Percentiles rank a stretch among this genome's conserved stretches.
These are phyloP conservation scores for Myrmecophaga tridactyla DNA, from an alignment of 2,113 vertebrate genomes.

Conservation along the genomic window DNA sequence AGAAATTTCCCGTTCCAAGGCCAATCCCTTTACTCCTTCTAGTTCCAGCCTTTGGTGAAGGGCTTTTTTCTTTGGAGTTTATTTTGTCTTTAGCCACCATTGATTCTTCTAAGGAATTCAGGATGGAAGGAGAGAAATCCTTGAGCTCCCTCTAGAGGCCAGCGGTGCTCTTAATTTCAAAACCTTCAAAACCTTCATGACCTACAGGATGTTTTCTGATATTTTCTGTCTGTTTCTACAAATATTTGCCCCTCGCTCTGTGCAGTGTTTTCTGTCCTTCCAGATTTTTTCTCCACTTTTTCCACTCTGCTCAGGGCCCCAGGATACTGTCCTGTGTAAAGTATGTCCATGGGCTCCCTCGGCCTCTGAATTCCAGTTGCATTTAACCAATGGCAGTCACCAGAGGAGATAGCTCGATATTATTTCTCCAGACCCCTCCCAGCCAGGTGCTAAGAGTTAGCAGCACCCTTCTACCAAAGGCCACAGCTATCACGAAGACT, in stretches of 20 bases:
- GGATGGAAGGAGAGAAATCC: background rate
- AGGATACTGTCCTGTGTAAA: background rate
- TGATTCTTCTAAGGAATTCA: background rate
- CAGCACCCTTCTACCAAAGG: background rate
- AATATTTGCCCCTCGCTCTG: background rate
- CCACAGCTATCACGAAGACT: background rate
- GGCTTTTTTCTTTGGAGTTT: background rate
- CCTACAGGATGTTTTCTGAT: background rate
- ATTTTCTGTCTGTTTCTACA: background rate
- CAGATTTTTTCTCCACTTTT: background rate
- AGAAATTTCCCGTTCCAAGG: background rate
- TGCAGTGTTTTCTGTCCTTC: background rate
- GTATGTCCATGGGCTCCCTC: background rate
- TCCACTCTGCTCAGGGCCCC: background rate
- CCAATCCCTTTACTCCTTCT: background rate
- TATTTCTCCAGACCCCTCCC: background rate
- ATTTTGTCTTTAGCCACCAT: fast-evolving
- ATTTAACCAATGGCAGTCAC: background rate
- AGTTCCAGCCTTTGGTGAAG: background rate
- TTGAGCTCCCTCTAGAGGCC: slow-evolving; percentile 67
- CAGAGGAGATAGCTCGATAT: background rate
- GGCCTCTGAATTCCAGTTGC: background rate
- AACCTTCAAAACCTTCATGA: background rate
- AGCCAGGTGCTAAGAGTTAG: background rate
- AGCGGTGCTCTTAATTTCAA: background rate